Conservation (phyloP, 2,113 vertebrate species). For the Sterrhoptilus dennistouni region DNA sequence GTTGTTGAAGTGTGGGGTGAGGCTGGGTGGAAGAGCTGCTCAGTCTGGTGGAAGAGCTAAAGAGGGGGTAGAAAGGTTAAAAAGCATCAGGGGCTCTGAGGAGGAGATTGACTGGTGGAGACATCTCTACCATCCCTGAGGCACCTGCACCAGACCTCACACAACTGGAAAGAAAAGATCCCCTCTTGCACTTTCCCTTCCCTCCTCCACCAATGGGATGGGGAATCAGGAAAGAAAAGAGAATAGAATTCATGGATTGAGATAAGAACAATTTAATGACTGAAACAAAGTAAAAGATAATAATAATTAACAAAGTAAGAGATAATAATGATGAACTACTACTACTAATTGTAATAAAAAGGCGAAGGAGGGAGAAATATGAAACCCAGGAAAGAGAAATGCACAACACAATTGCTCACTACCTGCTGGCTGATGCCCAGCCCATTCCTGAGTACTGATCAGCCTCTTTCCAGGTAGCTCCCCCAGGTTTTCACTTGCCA, state of each 20-base stretch:
- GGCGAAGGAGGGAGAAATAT: neutral
- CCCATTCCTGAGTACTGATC: neutral
- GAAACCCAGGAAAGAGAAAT: neutral
- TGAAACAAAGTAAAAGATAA: neutral
- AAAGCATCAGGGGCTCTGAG: neutral
- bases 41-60: neutral
- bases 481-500: no score
- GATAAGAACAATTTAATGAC: neutral
- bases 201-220: no score
- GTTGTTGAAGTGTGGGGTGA: neutral
- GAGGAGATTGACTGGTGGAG: neutral
- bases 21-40: neutral
- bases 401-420: neutral
- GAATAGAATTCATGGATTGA: neutral
- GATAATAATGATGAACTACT: neutral
- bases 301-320: neutral
- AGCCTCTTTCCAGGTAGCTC: neutral
- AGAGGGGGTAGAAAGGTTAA: neutral
- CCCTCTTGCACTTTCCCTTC: neutral
- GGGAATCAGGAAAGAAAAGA: neutral
- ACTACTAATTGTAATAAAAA: neutral
- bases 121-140: neutral
- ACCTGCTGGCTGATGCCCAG: neutral
- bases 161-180: neutral
- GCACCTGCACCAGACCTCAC: rapidly evolving